Evolutionary conservation across 2,113 vertebrate genomes (phyloP).

Genomic region (Chaetodon trifascialis): DNA sequence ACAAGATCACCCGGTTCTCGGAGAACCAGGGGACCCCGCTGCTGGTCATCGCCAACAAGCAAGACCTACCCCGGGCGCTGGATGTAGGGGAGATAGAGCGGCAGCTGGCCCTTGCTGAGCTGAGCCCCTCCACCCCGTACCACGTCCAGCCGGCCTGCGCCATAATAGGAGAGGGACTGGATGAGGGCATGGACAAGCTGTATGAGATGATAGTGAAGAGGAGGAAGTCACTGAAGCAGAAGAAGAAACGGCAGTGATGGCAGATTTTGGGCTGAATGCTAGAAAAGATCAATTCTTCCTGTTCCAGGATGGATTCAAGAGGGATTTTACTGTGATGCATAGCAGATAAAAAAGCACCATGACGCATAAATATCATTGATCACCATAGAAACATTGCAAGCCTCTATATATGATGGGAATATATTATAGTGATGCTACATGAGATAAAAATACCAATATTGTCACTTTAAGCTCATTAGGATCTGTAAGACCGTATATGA

Average conservation of each 20-base stretch:
- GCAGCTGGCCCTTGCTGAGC: slow-evolving; percentile 93
- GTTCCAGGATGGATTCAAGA: background rate
- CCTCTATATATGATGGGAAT: background rate
- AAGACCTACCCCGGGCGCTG: slow-evolving; percentile 95
- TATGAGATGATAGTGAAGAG: slow-evolving; percentile 98
- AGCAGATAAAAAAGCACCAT: slow-evolving; percentile 8
- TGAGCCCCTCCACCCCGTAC: slow-evolving; percentile 92
- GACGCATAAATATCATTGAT: slow-evolving; percentile 2
- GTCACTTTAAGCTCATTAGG: slow-evolving; percentile 3
- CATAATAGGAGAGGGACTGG: slow-evolving; percentile 96
- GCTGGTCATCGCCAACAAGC: slow-evolving; percentile 97
- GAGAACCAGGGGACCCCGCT: slow-evolving; percentile 96
- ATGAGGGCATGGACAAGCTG: slow-evolving; percentile 97
- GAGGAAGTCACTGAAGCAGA: slow-evolving; percentile 94
- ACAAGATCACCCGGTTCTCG: slow-evolving; percentile 94
- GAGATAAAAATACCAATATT: background rate
- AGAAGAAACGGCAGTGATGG: slow-evolving; percentile 81
- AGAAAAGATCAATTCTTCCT: background rate
- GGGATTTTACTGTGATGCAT: background rate
- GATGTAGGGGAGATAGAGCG: slow-evolving; percentile 93
- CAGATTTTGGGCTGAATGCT: background rate
- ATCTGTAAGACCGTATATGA: background rate
- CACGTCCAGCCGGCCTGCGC: slow-evolving; percentile 97
- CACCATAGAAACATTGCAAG: slow-evolving; percentile 4
- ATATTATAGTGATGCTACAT: slow-evolving; percentile 30